Conservation (phyloP, 2,888 invertebrate species). For the Plemyria rubiginata region DNA sequence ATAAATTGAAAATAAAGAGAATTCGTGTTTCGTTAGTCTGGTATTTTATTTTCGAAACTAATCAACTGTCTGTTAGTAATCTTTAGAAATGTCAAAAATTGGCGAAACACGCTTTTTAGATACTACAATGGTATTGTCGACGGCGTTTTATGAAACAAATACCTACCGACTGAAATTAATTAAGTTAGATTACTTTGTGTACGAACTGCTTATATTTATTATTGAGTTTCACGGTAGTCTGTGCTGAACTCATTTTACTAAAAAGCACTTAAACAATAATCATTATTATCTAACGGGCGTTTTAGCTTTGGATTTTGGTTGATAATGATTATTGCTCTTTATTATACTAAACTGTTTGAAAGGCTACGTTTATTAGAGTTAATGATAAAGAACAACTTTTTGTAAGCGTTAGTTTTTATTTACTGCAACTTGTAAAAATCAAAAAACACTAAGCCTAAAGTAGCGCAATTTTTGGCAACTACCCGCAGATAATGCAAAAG, state of each 20-base stretch:
- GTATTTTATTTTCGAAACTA: slow-evolving; percentile 52
- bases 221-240: slow-evolving; percentile 3
- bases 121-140: slow-evolving; percentile 35
- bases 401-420: slow-evolving; percentile 9
- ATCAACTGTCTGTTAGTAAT: slow-evolving; percentile 49
- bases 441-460: slow-evolving; percentile 6
- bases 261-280: background rate
- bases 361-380: too few species aligned
- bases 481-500: slow-evolving; percentile 8
- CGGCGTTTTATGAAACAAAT: slow-evolving; percentile 30
- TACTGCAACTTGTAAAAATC: slow-evolving; percentile 8
- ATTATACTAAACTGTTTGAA: too few species aligned
- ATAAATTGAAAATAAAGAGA: slow-evolving; percentile 34
- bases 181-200: slow-evolving; percentile 23
- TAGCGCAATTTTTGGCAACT: slow-evolving; percentile 17
- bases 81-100: slow-evolving; percentile 42
- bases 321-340: too few species aligned
- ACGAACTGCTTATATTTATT: slow-evolving; percentile 9
- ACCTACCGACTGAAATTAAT: slow-evolving; percentile 23
- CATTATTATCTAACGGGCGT: background rate
- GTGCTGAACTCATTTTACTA: background rate
- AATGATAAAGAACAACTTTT: too few species aligned
- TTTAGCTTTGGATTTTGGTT: background rate
- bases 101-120: slow-evolving; percentile 34
- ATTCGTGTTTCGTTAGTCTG: slow-evolving; percentile 38